These are phyloP conservation scores for Pogonocichla stellata DNA, from an alignment of 2,113 vertebrate species.

Conservation along the genomic window DNA sequence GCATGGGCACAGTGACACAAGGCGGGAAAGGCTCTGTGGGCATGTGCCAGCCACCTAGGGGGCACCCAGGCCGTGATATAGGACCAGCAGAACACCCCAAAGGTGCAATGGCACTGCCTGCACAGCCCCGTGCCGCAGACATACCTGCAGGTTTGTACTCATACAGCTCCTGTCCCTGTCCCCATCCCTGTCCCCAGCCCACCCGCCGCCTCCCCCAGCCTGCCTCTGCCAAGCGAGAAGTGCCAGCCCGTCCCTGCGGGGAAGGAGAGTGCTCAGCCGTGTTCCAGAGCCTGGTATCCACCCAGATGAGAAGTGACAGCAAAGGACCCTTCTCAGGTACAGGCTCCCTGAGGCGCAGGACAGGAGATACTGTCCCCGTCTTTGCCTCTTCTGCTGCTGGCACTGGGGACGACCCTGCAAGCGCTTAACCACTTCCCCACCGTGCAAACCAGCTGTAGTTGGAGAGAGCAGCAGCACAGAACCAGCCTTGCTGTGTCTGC, in stretches of 20 bases:
- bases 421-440: background rate
- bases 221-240: background rate
- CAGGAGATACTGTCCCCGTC: background rate
- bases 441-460: background rate
- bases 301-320: constrained; percentile 63
- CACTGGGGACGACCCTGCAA: background rate
- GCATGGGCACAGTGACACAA: accelerated
- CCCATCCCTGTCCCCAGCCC: background rate
- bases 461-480: background rate
- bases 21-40: too few species aligned
- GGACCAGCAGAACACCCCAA: background rate
- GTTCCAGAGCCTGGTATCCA: constrained; percentile 26
- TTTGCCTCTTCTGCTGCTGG: background rate
- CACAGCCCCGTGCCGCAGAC: background rate
- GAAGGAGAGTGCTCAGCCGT: constrained; percentile 45
- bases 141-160: background rate
- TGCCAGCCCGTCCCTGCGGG: constrained; percentile 25
- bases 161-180: background rate
- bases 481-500: background rate
- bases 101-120: background rate
- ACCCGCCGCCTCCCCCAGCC: background rate
- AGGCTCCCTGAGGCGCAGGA: background rate
- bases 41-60: accelerated
- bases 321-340: constrained; percentile 53
- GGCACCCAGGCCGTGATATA: accelerated